Evolutionary conservation across 2,797 vertebrate species (phyloP), one percentile per base, ranked within the genome.

Genomic region (Urophycis tenuis): DNA sequence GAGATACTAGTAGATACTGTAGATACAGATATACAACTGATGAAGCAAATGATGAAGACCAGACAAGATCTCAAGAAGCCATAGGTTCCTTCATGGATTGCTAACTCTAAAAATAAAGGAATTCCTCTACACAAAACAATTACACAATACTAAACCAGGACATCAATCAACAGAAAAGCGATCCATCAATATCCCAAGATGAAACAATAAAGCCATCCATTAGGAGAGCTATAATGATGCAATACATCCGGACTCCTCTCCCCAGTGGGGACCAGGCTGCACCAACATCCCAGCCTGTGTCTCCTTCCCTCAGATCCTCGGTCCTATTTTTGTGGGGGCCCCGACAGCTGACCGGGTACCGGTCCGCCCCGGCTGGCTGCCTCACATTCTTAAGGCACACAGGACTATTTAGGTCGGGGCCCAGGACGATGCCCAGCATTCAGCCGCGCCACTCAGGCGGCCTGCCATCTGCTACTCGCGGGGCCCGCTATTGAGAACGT

Each of bases 291-390:
- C 71, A 78, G 71, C 75, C 78, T 77, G 8, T 77, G 36, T 53
- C 75, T 80, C 85, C 78, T 82, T 81, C 77, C n/a, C n/a, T n/a
- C 22, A 71, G 79, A 78, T 83, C 84, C 79, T 3, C 2, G 41
- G 77, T 75, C 77, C 79, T 80, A 83, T 78, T 82, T 85, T 83
- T 25, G 19, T 45, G 34, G 67, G 74, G n/a, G n/a, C n/a, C 76
- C 77, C 8, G 83, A 90, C 87, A 90, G 88, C 87, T 89, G 88
- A 86, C 49, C 75, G n/a, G 25, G 67, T 31, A 32, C 67, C 15
- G 29, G 14, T 70, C 29, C 25, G 32, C 25, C 53, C 22, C 7
- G 22, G 7, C 53, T 25, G 41, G 41, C 41, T 45, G 25, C 75
- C 41, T 85, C 80, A 81, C 85, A 83, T 85, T 82, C 82, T 88